These are phyloP conservation scores for Brachyptera putata DNA, from an alignment of 2,888 invertebrate genomes.

Conservation along the genomic window DNA sequence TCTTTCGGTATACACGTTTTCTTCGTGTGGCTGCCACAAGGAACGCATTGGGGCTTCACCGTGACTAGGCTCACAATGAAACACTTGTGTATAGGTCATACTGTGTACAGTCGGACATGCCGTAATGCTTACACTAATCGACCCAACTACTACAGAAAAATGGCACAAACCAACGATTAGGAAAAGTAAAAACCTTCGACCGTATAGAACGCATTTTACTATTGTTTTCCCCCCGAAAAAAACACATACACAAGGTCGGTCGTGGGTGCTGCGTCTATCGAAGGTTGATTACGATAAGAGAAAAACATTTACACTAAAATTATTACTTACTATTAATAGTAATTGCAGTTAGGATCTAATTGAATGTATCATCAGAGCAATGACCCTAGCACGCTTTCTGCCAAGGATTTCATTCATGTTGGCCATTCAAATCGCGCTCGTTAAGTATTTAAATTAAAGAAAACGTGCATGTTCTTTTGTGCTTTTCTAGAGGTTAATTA, in stretches of 20 bases:
- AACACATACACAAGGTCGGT: background rate
- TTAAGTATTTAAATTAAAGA: too few relatives aligned
- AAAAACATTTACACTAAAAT: too few relatives aligned
- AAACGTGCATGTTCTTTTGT: too few relatives aligned
- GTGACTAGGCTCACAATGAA: background rate
- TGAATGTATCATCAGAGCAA: constrained; percentile 11
- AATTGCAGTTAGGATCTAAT: too few relatives aligned
- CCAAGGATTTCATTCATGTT: constrained; percentile 6
- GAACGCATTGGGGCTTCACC: background rate
- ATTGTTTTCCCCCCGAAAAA: constrained; percentile 8
- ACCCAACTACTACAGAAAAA: too few relatives aligned
- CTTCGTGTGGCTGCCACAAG: background rate
- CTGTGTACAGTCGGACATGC: constrained; percentile 3
- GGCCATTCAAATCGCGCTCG: too few relatives aligned
- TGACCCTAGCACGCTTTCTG: constrained; percentile 4
- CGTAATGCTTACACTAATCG: constrained; percentile 8
- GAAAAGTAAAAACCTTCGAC: constrained; percentile 5
- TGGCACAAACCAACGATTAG: too few relatives aligned
- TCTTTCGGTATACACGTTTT: too few relatives aligned
- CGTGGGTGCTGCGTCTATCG: background rate
- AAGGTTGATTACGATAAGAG: constrained; percentile 7
- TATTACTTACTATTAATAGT: too few relatives aligned
- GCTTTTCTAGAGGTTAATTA: too few relatives aligned
- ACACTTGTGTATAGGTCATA: background rate
- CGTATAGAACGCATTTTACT: too few relatives aligned